These are phyloP conservation scores for Pseudochirops corinnae DNA, from an alignment of 2,797 vertebrate genomes.

Conservation along the genomic window DNA sequence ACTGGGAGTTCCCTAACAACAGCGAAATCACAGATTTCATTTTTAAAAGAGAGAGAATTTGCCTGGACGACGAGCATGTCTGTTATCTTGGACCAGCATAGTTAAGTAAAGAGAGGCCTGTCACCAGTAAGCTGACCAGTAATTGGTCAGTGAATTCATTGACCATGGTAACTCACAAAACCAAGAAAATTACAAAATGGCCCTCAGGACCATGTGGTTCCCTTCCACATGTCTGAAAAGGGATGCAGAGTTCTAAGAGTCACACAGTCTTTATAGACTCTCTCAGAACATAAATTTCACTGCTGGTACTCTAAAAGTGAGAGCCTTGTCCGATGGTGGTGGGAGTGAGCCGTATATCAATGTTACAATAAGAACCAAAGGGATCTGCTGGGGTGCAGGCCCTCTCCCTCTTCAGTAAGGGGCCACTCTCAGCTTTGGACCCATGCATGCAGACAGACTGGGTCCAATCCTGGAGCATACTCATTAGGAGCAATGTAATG, in stretches of 20 bases:
- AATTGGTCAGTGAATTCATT: not conserved
- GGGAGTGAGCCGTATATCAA: not conserved
- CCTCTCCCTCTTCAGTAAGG: not conserved
- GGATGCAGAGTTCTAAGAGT: not conserved
- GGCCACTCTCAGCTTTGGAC: not conserved
- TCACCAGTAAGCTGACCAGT: not conserved
- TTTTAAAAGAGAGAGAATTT: not conserved
- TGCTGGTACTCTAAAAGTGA: not conserved
- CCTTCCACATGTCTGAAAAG: not conserved
- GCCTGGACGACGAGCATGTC: not conserved
- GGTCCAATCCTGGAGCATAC: no score
- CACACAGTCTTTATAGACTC: not conserved
- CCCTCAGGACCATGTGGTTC: not conserved
- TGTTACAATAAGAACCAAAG: not conserved
- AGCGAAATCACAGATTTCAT: not conserved
- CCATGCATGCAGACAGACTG: not conserved
- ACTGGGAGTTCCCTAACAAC: not conserved
- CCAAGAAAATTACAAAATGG: not conserved
- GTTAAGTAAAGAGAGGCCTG: not conserved
- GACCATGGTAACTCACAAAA: not conserved
- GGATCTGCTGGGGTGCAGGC: not conserved
- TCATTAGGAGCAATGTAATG: no score
- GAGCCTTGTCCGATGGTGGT: not conserved
- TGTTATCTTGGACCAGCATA: not conserved
- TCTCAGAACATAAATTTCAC: not conserved